Evolutionary conservation across 2,888 invertebrate species (phyloP).

Genomic region (Eristalis tenax): DNA sequence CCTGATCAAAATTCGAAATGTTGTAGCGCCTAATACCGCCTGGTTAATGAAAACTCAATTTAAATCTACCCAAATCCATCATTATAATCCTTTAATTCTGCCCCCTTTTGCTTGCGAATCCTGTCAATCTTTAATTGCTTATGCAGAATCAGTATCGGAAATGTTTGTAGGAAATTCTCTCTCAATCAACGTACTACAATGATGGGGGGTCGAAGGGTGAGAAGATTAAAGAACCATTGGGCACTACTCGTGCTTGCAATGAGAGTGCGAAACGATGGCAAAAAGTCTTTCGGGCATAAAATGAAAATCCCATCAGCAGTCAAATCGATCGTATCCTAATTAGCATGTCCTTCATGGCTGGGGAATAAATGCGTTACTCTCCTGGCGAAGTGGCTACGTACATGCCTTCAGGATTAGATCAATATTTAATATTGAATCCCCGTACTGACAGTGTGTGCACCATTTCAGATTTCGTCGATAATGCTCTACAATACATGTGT

Average conservation of each 20-base stretch:
- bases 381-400: conserved; percentile 11
- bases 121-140: conserved; percentile 59
- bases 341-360: conserved; percentile 53
- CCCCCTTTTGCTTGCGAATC: conserved; percentile 16
- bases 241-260: background rate
- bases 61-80: conserved; percentile 50
- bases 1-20: conserved; percentile 2
- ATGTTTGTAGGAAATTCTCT: conserved; percentile 31
- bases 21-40: conserved; percentile 26
- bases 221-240: conserved; percentile 10
- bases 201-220: background rate
- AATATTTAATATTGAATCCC: conserved; percentile 65
- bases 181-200: conserved; percentile 31
- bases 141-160: conserved; percentile 48
- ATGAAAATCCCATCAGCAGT: conserved; percentile 67
- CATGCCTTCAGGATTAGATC: conserved; percentile 61
- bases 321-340: conserved; percentile 67
- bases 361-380: conserved; percentile 25
- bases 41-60: conserved; percentile 54
- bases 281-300: conserved; percentile 52
- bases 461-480: conserved; percentile 64
- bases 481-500: conserved; percentile 31
- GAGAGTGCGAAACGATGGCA: conserved; percentile 13
- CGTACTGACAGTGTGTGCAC: conserved; percentile 44
- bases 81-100: conserved; percentile 56